These are phyloP conservation scores for Cnemophilus loriae DNA, from an alignment of 2,113 vertebrate genomes.

Conservation along the genomic window DNA sequence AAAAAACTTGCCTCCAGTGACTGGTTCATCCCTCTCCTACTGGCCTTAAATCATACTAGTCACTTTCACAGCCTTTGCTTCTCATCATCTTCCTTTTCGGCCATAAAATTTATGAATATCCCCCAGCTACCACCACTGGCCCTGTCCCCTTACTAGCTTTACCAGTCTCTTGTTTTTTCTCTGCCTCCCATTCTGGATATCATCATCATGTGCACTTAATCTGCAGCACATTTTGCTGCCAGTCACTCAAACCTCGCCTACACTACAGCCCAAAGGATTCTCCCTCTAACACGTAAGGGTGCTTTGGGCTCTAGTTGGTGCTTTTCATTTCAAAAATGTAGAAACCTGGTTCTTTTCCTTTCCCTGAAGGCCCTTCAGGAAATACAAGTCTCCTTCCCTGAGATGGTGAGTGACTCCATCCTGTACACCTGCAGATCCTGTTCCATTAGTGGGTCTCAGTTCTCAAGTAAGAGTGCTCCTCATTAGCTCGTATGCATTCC, in stretches of 20 bases:
- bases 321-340: background rate
- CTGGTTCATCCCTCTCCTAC: background rate
- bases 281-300: background rate
- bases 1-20: background rate
- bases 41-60: background rate
- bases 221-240: background rate
- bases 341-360: background rate
- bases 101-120: background rate
- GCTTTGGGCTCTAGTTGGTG: background rate
- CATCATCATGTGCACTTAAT: background rate
- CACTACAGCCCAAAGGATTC: background rate
- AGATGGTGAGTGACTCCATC: background rate
- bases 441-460: background rate
- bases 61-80: background rate
- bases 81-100: background rate
- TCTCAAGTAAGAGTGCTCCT: background rate
- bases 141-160: background rate
- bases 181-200: background rate
- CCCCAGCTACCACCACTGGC: background rate
- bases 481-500: background rate
- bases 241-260: background rate
- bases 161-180: background rate
- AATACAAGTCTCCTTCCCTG: background rate
- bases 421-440: background rate
- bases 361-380: background rate